Percentiles rank a stretch among this genome's conserved stretches.
Conservation (phyloP, 2,113 vertebrate species). For the Aix galericulata region DNA sequence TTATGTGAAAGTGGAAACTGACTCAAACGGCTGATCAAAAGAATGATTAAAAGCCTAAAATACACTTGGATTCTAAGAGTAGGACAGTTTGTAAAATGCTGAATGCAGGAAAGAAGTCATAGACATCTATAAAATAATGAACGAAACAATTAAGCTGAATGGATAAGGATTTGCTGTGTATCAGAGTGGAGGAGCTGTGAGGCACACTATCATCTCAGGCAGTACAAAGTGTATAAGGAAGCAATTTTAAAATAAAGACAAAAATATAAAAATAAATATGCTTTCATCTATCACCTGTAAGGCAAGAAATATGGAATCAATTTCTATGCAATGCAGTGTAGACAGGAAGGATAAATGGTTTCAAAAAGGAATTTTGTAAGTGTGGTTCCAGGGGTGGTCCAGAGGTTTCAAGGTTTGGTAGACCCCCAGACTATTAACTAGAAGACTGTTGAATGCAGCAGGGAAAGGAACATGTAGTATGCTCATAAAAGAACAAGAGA, state of each 20-base stretch:
- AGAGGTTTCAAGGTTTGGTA: neutral
- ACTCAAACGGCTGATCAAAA: neutral
- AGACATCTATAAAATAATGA: neutral
- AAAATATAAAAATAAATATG: neutral
- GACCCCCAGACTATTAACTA: neutral
- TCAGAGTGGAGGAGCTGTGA: neutral
- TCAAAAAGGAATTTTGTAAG: neutral
- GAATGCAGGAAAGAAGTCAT: neutral
- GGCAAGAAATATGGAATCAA: neutral
- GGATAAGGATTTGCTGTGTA: neutral
- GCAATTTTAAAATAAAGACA: neutral
- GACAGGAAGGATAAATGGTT: neutral
- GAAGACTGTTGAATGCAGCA: neutral
- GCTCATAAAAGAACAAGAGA: neutral
- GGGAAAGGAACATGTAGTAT: neutral
- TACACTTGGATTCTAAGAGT: neutral
- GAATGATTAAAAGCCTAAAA: neutral
- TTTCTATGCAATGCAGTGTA: accelerated
- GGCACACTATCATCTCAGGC: neutral
- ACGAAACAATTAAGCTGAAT: neutral
- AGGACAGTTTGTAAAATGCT: neutral
- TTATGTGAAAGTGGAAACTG: conserved; percentile 6
- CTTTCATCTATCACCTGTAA: neutral
- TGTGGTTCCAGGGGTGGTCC: neutral
- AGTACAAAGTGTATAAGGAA: neutral